phyloP scores from a whole-genome alignment of 1,140 invertebrate species.

The Drosophila kanapiae region DNA sequence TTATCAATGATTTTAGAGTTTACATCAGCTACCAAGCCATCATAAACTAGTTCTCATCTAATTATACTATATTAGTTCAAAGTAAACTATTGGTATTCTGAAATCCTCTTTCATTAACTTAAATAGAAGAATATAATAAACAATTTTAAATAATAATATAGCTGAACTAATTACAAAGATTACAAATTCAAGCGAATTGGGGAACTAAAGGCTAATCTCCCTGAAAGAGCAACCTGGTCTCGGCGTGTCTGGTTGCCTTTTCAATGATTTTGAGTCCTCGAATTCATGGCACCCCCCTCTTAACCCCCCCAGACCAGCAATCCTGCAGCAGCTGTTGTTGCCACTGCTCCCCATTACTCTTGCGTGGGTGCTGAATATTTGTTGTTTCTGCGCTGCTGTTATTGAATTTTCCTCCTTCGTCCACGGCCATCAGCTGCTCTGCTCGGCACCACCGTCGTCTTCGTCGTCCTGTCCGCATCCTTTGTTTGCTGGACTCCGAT shows the following conservation, averaged over 20 bases:
- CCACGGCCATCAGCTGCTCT: constrained; percentile 51
- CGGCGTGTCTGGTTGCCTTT: constrained; percentile 15
- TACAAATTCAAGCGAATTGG: too few species aligned
- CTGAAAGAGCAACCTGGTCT: constrained; percentile 11
- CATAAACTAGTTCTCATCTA: too few species aligned
- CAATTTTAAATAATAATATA: too few species aligned
- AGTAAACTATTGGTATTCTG: too few species aligned
- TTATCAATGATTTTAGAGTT: too few species aligned
- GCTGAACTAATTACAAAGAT: background rate
- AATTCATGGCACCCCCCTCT: background rate
- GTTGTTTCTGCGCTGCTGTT: constrained; percentile 46
- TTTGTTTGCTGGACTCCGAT: constrained; percentile 33
- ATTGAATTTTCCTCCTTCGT: constrained; percentile 61
- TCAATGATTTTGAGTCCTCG: constrained; percentile 27
- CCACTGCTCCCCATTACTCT: constrained; percentile 21
- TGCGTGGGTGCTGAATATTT: constrained; percentile 39
- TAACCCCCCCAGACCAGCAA: constrained; percentile 5
- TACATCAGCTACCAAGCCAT: too few species aligned
- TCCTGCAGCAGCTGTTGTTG: constrained; percentile 44
- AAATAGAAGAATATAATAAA: background rate
- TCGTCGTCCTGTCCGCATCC: constrained; percentile 26
- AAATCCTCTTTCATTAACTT: too few species aligned
- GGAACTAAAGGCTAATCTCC: background rate
- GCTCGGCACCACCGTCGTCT: constrained; percentile 1
- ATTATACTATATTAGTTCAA: too few species aligned